Evolutionary conservation across 92 coral and sea anemone species (phyloP), one percentile per base, ranked within the genome.

Genomic region (Isaurus tuberculatus): DNA sequence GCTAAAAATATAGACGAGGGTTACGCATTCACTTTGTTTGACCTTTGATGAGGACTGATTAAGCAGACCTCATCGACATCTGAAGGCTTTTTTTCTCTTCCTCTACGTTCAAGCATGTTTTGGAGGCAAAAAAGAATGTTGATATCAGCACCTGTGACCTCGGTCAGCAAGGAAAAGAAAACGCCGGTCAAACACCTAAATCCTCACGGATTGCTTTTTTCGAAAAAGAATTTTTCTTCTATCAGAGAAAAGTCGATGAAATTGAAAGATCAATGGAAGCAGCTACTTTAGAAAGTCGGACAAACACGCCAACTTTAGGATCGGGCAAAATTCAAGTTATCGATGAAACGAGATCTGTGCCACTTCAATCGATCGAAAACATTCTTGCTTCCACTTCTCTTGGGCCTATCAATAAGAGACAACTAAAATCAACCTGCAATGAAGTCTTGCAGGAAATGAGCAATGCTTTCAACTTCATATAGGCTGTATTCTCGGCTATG

Each of bases 51-150:
- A 60, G 66, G 29, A 60, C 8, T 60, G 66, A 60, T 60, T 8
- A 60, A 22, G 66, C 66, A 60, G 66, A 60, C 66, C 66, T 60
- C 28, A 25, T 60, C 66, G 30, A 2, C 66, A 60, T 60, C 66
- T 60, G 66, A 60, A 23, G 66, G 66, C 2, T 60, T 51, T 51
- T 51, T 60, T 19, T 22, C 66, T 22, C 66, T 6, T 60, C 32
- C 6, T 60, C 66, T 25, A 60, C 16, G 29, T 20, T 60, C 66
- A 60, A 60, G 10, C 6, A 60, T 25, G 66, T 60, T 60, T 60
- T n/a, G 27, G 65, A n/a, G n/a, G n/a, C n/a, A n/a, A n/a, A n/a
- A n/a, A n/a, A n/a, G n/a, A n/a, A n/a, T n/a, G n/a, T n/a, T n/a
- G n/a, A n/a, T n/a, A n/a, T n/a, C n/a, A n/a, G n/a, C n/a, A n/a